Base-by-base conservation (phyloP, 2,888 invertebrate genomes). In the Drosophila barbarae region DNA sequence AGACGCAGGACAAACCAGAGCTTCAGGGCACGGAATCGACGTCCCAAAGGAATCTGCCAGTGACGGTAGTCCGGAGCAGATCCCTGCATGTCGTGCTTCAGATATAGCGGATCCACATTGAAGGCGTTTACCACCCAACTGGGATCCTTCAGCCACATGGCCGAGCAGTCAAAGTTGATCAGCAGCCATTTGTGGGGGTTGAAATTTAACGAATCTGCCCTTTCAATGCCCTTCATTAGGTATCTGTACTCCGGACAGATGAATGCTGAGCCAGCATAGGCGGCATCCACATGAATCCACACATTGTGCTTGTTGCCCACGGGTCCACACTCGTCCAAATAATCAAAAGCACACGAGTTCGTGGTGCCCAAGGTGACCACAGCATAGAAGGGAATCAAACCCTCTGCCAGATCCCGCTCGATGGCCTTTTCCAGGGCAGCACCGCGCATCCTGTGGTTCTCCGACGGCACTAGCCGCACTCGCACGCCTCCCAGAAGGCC, bases 131-230 rank as follows among this genome's bases (percentile, higher is more conserved):
- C 95, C 57, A 99, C 92, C 91, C 96, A 95, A 50, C 94, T 92
- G 70, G 96, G 96, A 86, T 96, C 93, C 85, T 95, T 96, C 5
- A 96, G 91, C 99, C 99, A 99, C 95, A 99, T 95, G 0, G 98
- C 94, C 12, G 99, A 99, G 88, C 99, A 99, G 90, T 99, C 99
- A 84, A 99, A 99, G 89, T 98, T 99, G n/a, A 99, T 97, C 75
- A 99, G 90, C 93, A 99, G 91, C 99, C 99, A 99, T 90, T 99
- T 99, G 90, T 99, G 99, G 0, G 99, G 99, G 88, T 99, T 99
- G 87, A 99, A 98, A 90, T 99, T 98, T 89, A 99, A 98, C 0
- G 98, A 99, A 86, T 98, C 96, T 0, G 97, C 98, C 66, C 93
- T 92, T 89, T 99, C 95, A 7, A 96, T 89, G 26, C 97, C 97